These are phyloP conservation scores for Melinopterus prodromus DNA, from an alignment of 2,888 invertebrate species.

Conservation along the genomic window DNA sequence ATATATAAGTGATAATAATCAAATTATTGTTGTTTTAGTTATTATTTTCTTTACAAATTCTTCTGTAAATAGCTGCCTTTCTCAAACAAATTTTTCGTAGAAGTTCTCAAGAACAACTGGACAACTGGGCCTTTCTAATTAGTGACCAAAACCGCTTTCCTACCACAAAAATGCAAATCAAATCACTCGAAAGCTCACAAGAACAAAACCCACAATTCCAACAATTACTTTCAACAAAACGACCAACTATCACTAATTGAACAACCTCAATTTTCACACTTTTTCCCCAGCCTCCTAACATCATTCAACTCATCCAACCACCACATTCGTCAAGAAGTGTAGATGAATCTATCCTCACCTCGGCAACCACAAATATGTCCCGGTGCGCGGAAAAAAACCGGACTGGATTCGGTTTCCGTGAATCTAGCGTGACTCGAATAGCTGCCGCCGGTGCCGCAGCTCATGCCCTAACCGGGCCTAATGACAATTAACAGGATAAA, in stretches of 20 bases:
- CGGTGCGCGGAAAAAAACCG: neutral
- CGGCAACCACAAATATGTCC: neutral
- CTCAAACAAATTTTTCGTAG: too few species aligned
- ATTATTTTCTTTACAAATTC: too few species aligned
- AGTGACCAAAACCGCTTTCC: neutral
- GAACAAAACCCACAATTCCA: too few species aligned
- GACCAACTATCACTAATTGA: too few species aligned
- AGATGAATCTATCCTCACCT: neutral
- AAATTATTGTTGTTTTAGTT: too few species aligned
- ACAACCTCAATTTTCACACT: neutral
- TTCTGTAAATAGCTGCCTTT: too few species aligned
- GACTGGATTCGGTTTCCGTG: constrained; percentile 18
- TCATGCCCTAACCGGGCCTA: constrained; percentile 12
- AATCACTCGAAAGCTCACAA: too few species aligned
- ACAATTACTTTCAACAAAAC: too few species aligned
- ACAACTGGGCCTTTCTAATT: too few species aligned
- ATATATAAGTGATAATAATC: too few species aligned
- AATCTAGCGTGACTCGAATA: constrained; percentile 18
- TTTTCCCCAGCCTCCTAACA: neutral
- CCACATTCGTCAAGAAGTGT: neutral
- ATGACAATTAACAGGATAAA: constrained; percentile 15
- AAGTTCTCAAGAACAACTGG: too few species aligned
- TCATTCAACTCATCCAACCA: neutral
- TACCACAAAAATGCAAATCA: neutral
- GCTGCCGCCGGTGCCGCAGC: neutral